These are phyloP conservation scores for Chamaetylas fuelleborni DNA, from an alignment of 2,113 vertebrate species.

Conservation along the genomic window DNA sequence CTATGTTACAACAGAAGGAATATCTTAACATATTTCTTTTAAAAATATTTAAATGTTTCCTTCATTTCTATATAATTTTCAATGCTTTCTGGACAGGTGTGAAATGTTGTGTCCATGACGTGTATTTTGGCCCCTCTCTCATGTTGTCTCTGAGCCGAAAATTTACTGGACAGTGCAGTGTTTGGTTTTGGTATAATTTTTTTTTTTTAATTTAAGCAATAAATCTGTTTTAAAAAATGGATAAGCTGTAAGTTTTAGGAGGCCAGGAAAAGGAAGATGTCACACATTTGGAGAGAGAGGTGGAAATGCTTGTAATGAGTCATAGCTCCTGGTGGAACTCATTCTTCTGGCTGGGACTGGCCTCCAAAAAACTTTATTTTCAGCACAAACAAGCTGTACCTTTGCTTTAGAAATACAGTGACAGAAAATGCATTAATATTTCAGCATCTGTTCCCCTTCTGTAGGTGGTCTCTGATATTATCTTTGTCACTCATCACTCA, in stretches of 20 bases:
- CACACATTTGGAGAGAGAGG: neutral
- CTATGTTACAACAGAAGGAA: neutral
- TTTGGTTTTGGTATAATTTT: neutral
- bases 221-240: neutral
- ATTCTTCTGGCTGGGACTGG: neutral
- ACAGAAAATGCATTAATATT: neutral
- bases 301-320: conserved; percentile 10
- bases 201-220: neutral
- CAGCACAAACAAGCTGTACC: neutral
- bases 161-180: neutral
- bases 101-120: neutral
- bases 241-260: neutral
- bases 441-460: neutral
- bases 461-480: neutral
- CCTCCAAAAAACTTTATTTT: neutral
- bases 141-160: neutral
- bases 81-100: neutral
- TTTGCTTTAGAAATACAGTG: neutral
- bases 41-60: neutral
- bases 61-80: neutral
- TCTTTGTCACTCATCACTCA: neutral
- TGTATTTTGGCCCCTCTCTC: neutral
- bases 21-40: neutral
- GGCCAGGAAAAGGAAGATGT: neutral
- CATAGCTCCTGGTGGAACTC: neutral